These are phyloP conservation scores for Enteromius anoplus DNA, from an alignment of 2,797 vertebrate species.

Conservation along the genomic window DNA sequence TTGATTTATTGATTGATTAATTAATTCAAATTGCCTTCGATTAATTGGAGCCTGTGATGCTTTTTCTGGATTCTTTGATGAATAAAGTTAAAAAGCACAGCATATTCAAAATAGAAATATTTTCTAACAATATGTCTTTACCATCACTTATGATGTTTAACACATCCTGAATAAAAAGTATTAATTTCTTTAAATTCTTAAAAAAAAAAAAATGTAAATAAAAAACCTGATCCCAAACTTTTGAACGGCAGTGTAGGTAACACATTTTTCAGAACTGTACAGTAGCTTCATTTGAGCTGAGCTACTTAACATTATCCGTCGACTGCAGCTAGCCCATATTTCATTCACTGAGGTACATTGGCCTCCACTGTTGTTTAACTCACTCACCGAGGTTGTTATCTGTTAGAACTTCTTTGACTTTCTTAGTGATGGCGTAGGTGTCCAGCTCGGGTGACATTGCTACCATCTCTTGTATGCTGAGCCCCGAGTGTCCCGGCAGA, in stretches of 20 bases:
- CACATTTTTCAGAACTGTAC: too few species aligned
- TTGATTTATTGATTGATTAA: too few species aligned
- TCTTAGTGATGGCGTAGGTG: constrained; percentile 89
- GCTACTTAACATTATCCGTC: neutral
- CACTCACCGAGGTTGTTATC: constrained; percentile 89
- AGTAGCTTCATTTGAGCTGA: neutral
- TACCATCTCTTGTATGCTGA: constrained; percentile 88
- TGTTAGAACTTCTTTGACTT: constrained; percentile 89
- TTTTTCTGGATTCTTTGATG: too few species aligned
- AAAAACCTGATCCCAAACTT: neutral
- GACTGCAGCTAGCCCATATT: neutral
- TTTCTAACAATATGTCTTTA: too few species aligned
- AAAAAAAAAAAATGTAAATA: too few species aligned
- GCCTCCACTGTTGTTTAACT: neutral
- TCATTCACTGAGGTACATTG: neutral
- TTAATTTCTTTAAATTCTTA: neutral
- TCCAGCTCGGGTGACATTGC: constrained; percentile 89
- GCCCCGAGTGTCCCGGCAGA: constrained; percentile 81
- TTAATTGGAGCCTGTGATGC: too few species aligned
- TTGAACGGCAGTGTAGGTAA: neutral
- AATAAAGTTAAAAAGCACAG: too few species aligned
- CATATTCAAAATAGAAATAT: too few species aligned
- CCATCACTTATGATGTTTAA: too few species aligned
- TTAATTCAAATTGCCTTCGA: too few species aligned
- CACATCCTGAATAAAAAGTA: neutral